These are phyloP conservation scores for Ramphastos sulfuratus DNA, from an alignment of 2,113 vertebrate genomes.

Conservation along the genomic window DNA sequence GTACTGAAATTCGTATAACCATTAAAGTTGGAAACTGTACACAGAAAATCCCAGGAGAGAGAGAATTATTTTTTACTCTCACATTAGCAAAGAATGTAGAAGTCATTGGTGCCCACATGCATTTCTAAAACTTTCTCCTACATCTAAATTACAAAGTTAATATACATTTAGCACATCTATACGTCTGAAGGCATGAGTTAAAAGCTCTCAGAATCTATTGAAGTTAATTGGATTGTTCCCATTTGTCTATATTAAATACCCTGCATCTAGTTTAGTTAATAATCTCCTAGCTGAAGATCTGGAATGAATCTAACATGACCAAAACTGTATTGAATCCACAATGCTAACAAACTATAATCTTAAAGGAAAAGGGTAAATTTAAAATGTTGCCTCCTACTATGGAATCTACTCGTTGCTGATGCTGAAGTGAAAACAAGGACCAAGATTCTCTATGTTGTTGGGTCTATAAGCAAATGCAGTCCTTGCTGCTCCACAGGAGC, in stretches of 20 bases:
- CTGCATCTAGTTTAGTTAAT: slow-evolving; percentile 17
- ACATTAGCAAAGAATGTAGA: background rate
- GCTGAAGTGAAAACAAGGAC: background rate
- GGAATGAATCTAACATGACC: background rate
- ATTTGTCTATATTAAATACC: slow-evolving; percentile 1
- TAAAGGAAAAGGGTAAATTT: background rate
- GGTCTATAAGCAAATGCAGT: background rate
- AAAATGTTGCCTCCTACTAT: background rate
- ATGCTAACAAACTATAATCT: background rate
- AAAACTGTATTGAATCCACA: background rate
- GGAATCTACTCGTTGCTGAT: background rate
- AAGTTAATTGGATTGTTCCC: slow-evolving; percentile 21
- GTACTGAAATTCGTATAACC: background rate
- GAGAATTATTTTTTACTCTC: background rate
- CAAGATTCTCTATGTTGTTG: background rate
- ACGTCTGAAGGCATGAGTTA: slow-evolving; percentile 1
- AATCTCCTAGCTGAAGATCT: background rate
- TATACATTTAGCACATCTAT: background rate
- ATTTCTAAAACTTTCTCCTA: background rate
- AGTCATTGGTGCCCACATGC: background rate
- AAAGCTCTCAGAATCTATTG: slow-evolving; percentile 5
- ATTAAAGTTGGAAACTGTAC: background rate
- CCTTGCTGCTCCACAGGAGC: background rate
- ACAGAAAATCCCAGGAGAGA: background rate
- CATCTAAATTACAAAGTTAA: background rate